Base-by-base conservation (phyloP, 2,888 invertebrate species). In the Leptinotarsa juncta region DNA sequence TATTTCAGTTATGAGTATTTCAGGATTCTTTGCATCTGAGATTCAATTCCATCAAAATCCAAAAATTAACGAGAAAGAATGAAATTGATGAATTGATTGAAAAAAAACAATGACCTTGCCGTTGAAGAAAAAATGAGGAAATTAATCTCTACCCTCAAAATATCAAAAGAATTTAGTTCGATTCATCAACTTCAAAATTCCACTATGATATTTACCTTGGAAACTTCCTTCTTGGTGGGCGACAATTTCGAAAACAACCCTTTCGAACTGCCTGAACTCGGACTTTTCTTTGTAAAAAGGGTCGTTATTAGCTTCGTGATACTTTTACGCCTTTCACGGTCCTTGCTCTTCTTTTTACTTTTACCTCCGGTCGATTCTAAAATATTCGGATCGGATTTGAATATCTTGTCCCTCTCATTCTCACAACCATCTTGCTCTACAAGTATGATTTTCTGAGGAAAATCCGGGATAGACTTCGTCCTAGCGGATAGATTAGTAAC, bases 251-350 rank as follows among this genome's bases (percentile, higher is more conserved):
- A 90, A 78, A 91, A 90, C 80, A 89, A 88, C 69, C 89, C 89
- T 80, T 89, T 78, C 32, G 84, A 84, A n/a, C 83, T 82, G 65
- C 82, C 74, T 81, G 83, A 53, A 85, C 85, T 71, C 80, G 88
- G 65, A 87, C 89, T 83, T 90, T 93, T 93, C 86, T 94, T 94
- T 82, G 93, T 91, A 85, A 96, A 94, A 86, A 96, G 94, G 86
- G 93, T 95, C 20, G 95, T 94, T 77, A 96, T 93, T 70, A 95
- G 93, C 88, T 94, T 95, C 83, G 96, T 95, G 70, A 96, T 93
- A 87, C 95, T 95, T 83, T 93, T 95, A 77, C 95, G 90, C 78
- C 95, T 90, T 83, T 94, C 94, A 0, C 92, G 90, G 85, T 93
- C 93, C 83, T 93, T 93, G 32, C 90, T 88, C 73, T 90, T 90